Conservation (phyloP, 1,140 invertebrate species). For the Aphelinus atriplicis region DNA sequence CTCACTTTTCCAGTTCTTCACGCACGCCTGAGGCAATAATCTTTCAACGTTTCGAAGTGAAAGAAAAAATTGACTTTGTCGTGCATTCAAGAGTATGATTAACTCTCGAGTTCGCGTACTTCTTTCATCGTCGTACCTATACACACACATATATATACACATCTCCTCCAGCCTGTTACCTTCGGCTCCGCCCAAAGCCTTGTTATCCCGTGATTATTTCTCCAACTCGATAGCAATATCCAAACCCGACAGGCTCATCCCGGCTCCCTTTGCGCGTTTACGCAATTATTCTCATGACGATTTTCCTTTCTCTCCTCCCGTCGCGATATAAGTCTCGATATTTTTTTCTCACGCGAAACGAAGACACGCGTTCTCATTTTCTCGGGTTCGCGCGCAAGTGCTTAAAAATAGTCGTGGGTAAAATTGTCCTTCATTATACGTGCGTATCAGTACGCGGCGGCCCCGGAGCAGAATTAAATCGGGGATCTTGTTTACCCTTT, state of each 20-base stretch:
- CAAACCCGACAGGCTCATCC: neutral
- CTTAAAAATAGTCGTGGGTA: too few relatives aligned
- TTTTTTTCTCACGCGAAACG: too few relatives aligned
- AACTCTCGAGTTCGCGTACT: neutral
- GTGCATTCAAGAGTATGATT: neutral
- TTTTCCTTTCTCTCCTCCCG: neutral
- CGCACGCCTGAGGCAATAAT: conserved; percentile 4
- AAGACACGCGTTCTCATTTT: too few relatives aligned
- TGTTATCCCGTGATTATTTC: neutral
- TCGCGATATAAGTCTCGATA: neutral
- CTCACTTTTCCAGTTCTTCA: neutral
- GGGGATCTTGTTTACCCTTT: too few relatives aligned
- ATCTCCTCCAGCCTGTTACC: too few relatives aligned
- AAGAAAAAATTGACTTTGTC: neutral
- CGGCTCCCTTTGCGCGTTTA: too few relatives aligned
- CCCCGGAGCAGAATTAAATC: too few relatives aligned
- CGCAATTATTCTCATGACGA: neutral
- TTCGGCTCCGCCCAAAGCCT: too few relatives aligned
- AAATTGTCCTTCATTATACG: too few relatives aligned
- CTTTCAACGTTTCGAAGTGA: conserved; percentile 1
- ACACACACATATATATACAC: neutral
- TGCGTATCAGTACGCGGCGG: too few relatives aligned
- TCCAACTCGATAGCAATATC: neutral
- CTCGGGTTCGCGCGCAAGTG: too few relatives aligned
- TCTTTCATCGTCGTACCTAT: neutral